These are phyloP conservation scores for Ursus arctos DNA, from an alignment of 2,113 vertebrate species.

Conservation along the genomic window DNA sequence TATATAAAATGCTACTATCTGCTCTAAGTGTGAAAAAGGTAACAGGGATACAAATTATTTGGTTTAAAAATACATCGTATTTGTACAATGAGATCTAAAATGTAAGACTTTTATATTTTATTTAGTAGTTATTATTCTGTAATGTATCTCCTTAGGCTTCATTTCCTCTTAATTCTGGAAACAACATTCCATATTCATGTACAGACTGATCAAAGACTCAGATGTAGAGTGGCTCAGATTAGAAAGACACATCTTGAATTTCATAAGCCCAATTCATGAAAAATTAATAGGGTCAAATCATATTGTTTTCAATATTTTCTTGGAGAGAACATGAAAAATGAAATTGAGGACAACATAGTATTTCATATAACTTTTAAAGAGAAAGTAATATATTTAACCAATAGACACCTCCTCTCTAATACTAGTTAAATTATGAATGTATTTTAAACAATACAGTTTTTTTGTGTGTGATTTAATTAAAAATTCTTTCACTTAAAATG, in stretches of 20 bases:
- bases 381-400: background rate
- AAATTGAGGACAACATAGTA: background rate
- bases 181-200: slow-evolving; percentile 84
- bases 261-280: slow-evolving; percentile 75
- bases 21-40: background rate
- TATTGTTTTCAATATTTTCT: slow-evolving; percentile 71
- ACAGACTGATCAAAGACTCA: slow-evolving; percentile 85
- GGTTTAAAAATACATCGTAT: background rate
- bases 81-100: slow-evolving; percentile 60
- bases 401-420: background rate
- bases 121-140: slow-evolving; percentile 77
- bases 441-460: background rate
- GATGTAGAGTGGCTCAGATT: slow-evolving; percentile 74
- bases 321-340: background rate
- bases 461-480: background rate
- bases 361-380: background rate
- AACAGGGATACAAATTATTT: slow-evolving; percentile 15
- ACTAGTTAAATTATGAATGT: background rate
- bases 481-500: background rate
- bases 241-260: slow-evolving; percentile 73
- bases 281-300: slow-evolving; percentile 77
- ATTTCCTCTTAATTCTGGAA: slow-evolving; percentile 85
- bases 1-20: background rate
- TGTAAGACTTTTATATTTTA: slow-evolving; percentile 81
- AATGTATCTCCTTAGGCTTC: slow-evolving; percentile 77